Evolutionary conservation across 2,888 invertebrate genomes (phyloP).

Genomic region (Apotomis betuletana): DNA sequence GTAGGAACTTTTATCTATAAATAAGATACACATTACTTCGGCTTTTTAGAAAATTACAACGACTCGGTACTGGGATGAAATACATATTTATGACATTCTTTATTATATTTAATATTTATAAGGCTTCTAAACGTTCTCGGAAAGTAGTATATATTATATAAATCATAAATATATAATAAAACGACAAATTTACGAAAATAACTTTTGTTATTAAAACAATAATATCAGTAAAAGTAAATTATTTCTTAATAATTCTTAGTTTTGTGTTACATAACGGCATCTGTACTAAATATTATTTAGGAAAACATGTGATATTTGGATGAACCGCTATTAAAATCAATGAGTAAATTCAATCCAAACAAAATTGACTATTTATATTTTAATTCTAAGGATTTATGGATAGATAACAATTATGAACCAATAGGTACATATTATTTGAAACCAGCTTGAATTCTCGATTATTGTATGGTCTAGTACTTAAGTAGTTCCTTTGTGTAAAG

Average conservation of each 20-base stretch:
- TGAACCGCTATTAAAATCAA: not conserved
- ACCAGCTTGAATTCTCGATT: not conserved
- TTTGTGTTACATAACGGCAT: not conserved
- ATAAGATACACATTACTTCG: conserved; percentile 23
- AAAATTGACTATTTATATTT: not conserved
- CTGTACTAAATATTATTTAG: not conserved
- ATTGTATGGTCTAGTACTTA: not conserved
- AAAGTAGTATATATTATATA: conserved; percentile 25
- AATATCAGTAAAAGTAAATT: not conserved
- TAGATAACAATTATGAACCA: not conserved
- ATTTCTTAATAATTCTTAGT: not conserved
- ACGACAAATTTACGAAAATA: conserved; percentile 3
- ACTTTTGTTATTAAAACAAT: conserved; percentile 1
- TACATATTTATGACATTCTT: conserved; percentile 6
- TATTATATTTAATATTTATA: conserved; percentile 30
- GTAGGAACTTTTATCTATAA: conserved; percentile 36
- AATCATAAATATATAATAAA: conserved; percentile 19
- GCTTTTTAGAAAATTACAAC: conserved; percentile 37
- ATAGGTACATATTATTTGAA: not conserved
- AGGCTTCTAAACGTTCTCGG: conserved; percentile 14
- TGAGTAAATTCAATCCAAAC: not conserved
- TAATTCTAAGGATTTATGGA: not conserved
- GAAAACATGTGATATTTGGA: not conserved
- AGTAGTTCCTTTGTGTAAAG: not conserved
- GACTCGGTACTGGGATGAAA: conserved; percentile 39